phyloP scores from a whole-genome alignment of 2,113 vertebrate species.

The Carettochelys insculpta region DNA sequence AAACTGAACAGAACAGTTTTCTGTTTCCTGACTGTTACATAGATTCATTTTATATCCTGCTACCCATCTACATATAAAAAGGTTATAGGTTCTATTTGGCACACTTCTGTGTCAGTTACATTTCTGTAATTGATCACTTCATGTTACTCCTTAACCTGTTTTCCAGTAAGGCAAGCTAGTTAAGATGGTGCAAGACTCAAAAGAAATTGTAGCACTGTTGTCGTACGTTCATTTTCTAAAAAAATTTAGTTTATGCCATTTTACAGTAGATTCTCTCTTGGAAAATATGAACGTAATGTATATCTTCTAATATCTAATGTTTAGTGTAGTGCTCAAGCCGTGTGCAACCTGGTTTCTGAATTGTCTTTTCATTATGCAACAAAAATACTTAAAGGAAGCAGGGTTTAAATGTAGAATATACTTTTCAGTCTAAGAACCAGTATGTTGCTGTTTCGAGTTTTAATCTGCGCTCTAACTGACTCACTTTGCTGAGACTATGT shows the following conservation, averaged over 20 bases:
- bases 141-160: not conserved
- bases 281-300: not conserved
- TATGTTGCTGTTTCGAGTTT: not conserved
- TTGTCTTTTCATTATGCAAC: not conserved
- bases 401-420: not conserved
- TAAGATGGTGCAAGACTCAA: not conserved
- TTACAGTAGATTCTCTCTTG: not conserved
- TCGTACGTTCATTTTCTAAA: conserved; percentile 28
- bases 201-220: conserved; percentile 10
- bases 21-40: not conserved
- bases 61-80: not conserved
- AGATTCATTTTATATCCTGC: not conserved
- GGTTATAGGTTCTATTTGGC: not conserved
- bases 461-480: not conserved
- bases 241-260: not conserved
- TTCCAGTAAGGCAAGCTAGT: not conserved
- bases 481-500: not conserved
- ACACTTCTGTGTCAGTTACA: not conserved
- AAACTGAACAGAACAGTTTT: not conserved
- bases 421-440: not conserved
- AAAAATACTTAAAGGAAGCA: not conserved
- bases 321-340: not conserved
- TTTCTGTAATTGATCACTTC: not conserved
- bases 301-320: not conserved
- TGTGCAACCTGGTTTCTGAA: not conserved